Conservation (phyloP, 2,113 vertebrate genomes). For the Haplochromis vanheusdeni region DNA sequence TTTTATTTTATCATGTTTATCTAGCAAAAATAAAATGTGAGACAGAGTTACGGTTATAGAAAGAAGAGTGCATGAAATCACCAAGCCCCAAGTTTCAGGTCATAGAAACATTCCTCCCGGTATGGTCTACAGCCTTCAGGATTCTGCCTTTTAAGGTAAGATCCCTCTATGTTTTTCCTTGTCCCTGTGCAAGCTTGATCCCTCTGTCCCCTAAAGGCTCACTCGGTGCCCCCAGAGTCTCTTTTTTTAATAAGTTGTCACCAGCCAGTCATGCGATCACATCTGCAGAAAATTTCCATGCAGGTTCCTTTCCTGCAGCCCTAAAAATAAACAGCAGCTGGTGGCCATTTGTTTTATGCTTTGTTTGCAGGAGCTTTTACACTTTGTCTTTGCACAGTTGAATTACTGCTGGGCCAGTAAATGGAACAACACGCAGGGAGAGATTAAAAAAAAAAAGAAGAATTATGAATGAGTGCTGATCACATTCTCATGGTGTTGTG, state of each 20-base stretch:
- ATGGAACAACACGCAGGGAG: not conserved
- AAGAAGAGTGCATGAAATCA: not conserved
- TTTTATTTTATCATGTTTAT: not conserved
- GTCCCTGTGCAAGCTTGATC: slow-evolving; percentile 16
- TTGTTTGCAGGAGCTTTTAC: slow-evolving; percentile 57
- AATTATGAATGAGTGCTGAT: not conserved
- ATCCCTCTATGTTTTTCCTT: slow-evolving; percentile 34
- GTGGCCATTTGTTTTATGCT: slow-evolving; percentile 36
- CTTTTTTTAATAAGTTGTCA: slow-evolving; percentile 61
- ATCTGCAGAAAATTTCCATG: slow-evolving; percentile 54
- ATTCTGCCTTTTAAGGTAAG: slow-evolving; percentile 75
- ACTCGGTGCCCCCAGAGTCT: slow-evolving; percentile 21
- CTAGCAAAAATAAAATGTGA: not conserved
- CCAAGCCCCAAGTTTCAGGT: slow-evolving; percentile 18
- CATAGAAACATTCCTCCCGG: slow-evolving; percentile 40
- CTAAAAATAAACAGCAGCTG: slow-evolving; percentile 52
- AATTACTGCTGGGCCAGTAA: slow-evolving; percentile 19
- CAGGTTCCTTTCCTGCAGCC: slow-evolving; percentile 24
- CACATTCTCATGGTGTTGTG: not conserved
- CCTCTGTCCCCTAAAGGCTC: slow-evolving; percentile 17
- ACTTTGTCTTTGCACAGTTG: slow-evolving; percentile 37
- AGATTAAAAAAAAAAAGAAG: not conserved
- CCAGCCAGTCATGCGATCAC: slow-evolving; percentile 50
- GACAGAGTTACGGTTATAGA: not conserved
- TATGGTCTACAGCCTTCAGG: slow-evolving; percentile 13